Evolutionary conservation across 1,140 invertebrate genomes (phyloP).

Genomic region (Diabrotica virgifera): DNA sequence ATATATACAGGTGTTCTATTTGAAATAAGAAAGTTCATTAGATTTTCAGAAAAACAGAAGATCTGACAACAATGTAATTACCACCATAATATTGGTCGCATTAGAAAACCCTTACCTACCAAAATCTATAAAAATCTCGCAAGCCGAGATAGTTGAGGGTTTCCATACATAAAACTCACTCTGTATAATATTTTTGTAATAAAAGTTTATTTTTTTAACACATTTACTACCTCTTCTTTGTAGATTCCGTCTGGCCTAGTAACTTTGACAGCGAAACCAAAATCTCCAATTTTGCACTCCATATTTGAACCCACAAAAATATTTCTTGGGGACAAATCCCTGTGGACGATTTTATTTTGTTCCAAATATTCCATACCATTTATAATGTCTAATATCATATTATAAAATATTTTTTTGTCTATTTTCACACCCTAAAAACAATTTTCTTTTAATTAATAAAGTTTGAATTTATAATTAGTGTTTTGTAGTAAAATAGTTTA

Average conservation of each 20-base stretch:
- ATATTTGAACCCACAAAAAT: slow-evolving; percentile 6
- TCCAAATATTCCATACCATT: slow-evolving; percentile 11
- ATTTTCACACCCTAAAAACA: background rate
- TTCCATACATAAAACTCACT: no score
- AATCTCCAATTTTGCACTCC: slow-evolving; percentile 17
- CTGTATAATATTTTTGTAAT: no score
- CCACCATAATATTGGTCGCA: no score
- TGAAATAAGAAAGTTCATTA: no score
- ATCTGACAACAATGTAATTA: no score
- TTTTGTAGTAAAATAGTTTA: no score
- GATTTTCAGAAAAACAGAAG: no score
- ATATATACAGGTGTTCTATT: no score
- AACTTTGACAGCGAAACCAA: slow-evolving; percentile 1
- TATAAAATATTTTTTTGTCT: background rate
- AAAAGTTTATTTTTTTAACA: background rate
- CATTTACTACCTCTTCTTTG: background rate
- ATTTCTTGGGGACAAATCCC: slow-evolving; percentile 8
- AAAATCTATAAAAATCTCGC: no score
- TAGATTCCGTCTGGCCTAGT: slow-evolving; percentile 1
- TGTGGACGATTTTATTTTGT: background rate
- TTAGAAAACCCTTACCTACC: no score
- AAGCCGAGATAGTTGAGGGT: no score
- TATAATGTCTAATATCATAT: slow-evolving; percentile 4
- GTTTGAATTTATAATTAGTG: no score
- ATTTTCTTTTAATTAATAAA: background rate